Base-by-base conservation (phyloP, 2,888 invertebrate genomes). In the Drepana falcataria region DNA sequence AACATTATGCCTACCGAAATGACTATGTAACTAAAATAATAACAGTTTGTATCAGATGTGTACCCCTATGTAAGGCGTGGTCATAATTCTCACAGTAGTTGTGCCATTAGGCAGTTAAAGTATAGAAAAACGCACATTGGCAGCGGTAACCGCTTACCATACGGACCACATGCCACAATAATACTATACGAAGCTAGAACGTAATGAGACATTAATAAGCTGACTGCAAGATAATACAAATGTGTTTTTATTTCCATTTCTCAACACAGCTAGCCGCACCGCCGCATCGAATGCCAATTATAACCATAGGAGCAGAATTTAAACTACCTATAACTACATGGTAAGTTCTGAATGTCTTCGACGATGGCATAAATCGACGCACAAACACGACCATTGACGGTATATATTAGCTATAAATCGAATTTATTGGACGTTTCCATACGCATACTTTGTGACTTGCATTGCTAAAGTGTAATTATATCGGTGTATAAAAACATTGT, bases 401-500 rank as follows among this genome's bases (percentile, higher is more conserved):
- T 73, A 79, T 81, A 80, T 75, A 77, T 81, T 80, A 79, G 71
- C 77, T 58, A 79, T 81, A 81, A 79, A 81, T 77, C 69, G 79
- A 67, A 74, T 79, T 73, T 77, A 75, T 73, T 68, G 63, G 67
- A 68, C 65, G 59, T 60, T 55, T 44, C 60, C 57, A 61, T 48
- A 52, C 59, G 61, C 57, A 53, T 49, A 54, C 49, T 52, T 54
- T 59, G 63, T 64, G 66, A 59, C 65, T 66, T 67, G 70, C 66
- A 68, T 70, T 56, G 59, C 57, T 60, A 66, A 63, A 51, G 47
- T 53, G 52, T 48, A 41, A 56, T 65, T 57, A 56, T 44, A 59
- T 60, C 57, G 55, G 56, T 48, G 47, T 59, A 59, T 56, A 6
- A 48, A 48, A 49, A 53, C n/a, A 53, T 33, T 52, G 44, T 44